Evolutionary conservation across 1,140 invertebrate species (phyloP).

Genomic region (Asobara japonica): DNA sequence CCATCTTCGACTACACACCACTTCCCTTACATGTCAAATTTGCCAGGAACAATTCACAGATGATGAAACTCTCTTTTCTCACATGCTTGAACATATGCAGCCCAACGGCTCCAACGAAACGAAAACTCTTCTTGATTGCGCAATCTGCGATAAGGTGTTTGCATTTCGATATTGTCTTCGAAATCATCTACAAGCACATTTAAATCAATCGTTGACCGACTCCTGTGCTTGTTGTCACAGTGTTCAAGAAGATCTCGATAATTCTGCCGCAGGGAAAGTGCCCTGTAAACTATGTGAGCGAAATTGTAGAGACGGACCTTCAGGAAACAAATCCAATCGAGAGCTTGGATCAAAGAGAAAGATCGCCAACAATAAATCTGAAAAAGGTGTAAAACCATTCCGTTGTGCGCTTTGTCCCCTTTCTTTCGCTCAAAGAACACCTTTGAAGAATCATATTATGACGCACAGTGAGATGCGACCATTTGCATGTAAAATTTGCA

Average conservation of each 20-base stretch:
- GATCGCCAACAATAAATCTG: conserved; percentile 44
- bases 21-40: conserved; percentile 55
- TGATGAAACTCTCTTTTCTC: conserved; percentile 63
- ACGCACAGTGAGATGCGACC: conserved; percentile 67
- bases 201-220: neutral
- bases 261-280: conserved; percentile 49
- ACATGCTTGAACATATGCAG: conserved; percentile 66
- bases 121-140: conserved; percentile 62
- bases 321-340: neutral
- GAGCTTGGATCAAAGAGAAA: neutral
- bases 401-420: conserved; percentile 71
- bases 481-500: conserved; percentile 67
- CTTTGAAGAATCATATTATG: conserved; percentile 60
- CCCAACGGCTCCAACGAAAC: conserved; percentile 52
- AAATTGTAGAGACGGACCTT: conserved; percentile 66
- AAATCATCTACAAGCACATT: neutral
- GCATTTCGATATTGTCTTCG: conserved; percentile 68
- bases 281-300: conserved; percentile 67
- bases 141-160: conserved; percentile 68
- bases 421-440: conserved; percentile 56
- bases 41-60: conserved; percentile 66
- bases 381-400: conserved; percentile 77
- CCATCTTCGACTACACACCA: conserved; percentile 57
- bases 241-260: conserved; percentile 38
- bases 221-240: neutral